These are phyloP conservation scores for Orchestia grillus DNA, from an alignment of 1,140 invertebrate genomes.

Conservation along the genomic window DNA sequence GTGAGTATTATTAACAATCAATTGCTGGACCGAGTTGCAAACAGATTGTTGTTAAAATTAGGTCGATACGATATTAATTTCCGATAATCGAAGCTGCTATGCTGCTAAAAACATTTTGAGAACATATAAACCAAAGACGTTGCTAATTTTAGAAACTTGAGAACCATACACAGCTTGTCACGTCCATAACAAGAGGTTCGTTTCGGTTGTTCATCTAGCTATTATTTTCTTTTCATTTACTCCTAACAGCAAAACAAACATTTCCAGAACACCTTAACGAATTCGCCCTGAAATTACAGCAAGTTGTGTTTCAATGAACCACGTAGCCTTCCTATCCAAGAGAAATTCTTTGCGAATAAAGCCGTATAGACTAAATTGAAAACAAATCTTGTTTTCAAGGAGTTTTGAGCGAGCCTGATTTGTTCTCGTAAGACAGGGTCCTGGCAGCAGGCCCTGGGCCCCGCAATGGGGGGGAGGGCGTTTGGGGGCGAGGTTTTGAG, in stretches of 20 bases:
- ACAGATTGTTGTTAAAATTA: too few relatives aligned
- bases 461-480: too few relatives aligned
- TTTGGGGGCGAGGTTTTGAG: background rate
- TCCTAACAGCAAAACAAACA: background rate
- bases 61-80: too few relatives aligned
- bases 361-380: background rate
- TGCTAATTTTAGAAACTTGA: too few relatives aligned
- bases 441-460: too few relatives aligned
- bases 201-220: background rate
- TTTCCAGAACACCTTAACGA: background rate
- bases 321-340: background rate
- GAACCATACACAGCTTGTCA: too few relatives aligned
- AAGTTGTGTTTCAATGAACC: background rate
- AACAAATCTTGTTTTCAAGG: background rate
- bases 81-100: too few relatives aligned
- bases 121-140: too few relatives aligned
- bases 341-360: background rate
- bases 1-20: too few relatives aligned
- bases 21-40: too few relatives aligned
- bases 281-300: background rate
- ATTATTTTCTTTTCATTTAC: background rate
- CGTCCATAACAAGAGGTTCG: background rate
- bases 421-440: background rate
- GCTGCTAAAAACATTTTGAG: too few relatives aligned
- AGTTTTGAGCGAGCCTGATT: background rate